Percentiles rank a stretch among this genome's conserved stretches.
Conservation (phyloP, 2,797 vertebrate genomes). For the Peromyscus eremicus region DNA sequence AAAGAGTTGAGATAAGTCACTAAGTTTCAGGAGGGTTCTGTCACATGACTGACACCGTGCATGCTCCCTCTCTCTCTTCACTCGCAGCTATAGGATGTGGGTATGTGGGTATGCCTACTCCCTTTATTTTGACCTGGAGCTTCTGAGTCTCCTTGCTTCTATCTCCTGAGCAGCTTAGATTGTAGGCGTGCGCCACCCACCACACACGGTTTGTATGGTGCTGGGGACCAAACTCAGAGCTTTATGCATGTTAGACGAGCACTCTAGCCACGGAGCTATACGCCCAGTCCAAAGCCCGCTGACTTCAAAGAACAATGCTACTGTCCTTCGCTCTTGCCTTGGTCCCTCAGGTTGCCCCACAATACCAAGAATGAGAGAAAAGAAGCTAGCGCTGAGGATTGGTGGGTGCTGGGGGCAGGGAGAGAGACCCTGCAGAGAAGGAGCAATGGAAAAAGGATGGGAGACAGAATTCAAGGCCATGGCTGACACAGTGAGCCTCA, state of each 20-base stretch:
- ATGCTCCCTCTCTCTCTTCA: not conserved
- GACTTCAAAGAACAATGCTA: not conserved
- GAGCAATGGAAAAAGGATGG: not conserved
- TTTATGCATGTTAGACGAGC: not conserved
- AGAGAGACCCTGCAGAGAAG: not conserved
- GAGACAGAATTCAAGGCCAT: not conserved
- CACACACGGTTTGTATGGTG: not conserved
- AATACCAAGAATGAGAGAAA: not conserved
- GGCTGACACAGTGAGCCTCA: not conserved
- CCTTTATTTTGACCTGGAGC: not conserved
- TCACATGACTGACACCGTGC: not conserved
- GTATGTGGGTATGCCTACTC: not conserved
- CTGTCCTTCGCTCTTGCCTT: not conserved
- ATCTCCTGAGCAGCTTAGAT: not conserved
- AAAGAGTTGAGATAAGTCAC: not conserved
- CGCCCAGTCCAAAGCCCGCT: not conserved
- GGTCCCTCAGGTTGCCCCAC: not conserved
- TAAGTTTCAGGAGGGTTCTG: not conserved
- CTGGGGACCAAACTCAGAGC: not conserved
- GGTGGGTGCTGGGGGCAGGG: not conserved
- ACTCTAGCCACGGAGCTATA: not conserved
- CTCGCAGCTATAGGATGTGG: not conserved
- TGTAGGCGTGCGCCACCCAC: not conserved
- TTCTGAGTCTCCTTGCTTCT: not conserved
- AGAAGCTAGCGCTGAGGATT: not conserved